Conservation (phyloP, 2,888 invertebrate genomes). For the Tenthredo amoena region DNA sequence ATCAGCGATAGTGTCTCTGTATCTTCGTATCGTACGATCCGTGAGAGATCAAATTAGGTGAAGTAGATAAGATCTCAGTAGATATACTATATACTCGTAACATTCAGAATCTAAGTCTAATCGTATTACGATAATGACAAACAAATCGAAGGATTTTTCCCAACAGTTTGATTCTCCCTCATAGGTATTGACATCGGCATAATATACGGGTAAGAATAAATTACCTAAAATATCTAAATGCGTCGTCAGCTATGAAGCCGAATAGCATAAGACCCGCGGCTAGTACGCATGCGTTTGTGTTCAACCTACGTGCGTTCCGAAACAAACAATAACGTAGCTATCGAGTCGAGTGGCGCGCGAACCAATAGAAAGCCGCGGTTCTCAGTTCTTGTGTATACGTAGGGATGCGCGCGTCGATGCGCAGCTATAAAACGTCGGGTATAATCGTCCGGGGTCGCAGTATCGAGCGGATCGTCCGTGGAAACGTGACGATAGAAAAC, state of each 20-base stretch:
- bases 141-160: neutral
- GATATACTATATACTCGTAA: neutral
- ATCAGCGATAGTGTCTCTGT: neutral
- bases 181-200: neutral
- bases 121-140: neutral
- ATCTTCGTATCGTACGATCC: neutral
- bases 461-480: slow-evolving; percentile 53
- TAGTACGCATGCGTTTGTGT: neutral
- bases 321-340: neutral
- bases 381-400: neutral
- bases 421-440: slow-evolving; percentile 16
- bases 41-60: neutral
- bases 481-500: slow-evolving; percentile 39
- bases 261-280: neutral
- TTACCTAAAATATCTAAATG: slow-evolving; percentile 10
- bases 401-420: slow-evolving; percentile 6
- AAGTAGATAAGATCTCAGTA: neutral
- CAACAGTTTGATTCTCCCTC: neutral
- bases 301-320: neutral
- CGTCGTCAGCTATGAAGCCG: neutral
- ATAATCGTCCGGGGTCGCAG: neutral
- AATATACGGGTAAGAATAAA: neutral
- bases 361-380: slow-evolving; percentile 25
- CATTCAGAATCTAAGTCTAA: neutral
- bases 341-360: neutral